These are phyloP conservation scores for Amiota minor DNA, from an alignment of 2,888 invertebrate genomes.

Conservation along the genomic window DNA sequence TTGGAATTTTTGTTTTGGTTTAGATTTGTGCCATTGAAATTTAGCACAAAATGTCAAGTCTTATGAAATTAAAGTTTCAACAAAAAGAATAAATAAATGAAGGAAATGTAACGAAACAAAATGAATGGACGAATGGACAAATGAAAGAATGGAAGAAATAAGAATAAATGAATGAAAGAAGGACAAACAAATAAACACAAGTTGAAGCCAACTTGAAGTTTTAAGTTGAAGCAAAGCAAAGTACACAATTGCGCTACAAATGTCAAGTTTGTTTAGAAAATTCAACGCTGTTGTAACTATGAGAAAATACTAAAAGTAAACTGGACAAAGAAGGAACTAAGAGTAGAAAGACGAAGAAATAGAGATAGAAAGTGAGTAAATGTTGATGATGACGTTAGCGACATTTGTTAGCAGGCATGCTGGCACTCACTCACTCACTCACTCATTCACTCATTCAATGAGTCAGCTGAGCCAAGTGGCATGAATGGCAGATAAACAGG, in stretches of 20 bases:
- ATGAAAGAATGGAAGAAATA: not conserved
- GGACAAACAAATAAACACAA: not conserved
- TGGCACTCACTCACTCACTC: not conserved
- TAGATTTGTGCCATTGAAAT: constrained; percentile 10
- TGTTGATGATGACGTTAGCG: not conserved
- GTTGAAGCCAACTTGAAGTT: not conserved
- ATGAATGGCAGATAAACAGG: constrained; percentile 26
- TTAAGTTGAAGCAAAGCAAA: constrained; percentile 5
- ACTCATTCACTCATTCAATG: too few species aligned
- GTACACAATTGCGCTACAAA: constrained; percentile 25
- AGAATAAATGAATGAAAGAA: not conserved
- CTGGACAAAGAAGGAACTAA: too few species aligned
- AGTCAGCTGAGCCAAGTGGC: constrained; percentile 35
- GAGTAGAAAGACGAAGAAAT: too few species aligned
- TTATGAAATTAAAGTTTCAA: constrained; percentile 20
- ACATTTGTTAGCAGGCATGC: too few species aligned
- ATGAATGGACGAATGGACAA: not conserved
- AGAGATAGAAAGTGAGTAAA: not conserved
- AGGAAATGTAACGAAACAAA: not conserved
- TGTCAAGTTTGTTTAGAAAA: constrained; percentile 27
- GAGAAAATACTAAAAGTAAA: too few species aligned
- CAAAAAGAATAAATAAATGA: not conserved
- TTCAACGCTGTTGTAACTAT: not conserved
- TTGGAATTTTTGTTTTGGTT: too few species aligned
- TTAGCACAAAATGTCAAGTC: constrained; percentile 21